phyloP scores from a whole-genome alignment of 2,888 invertebrate genomes.

The Platycheirus albimanus region DNA sequence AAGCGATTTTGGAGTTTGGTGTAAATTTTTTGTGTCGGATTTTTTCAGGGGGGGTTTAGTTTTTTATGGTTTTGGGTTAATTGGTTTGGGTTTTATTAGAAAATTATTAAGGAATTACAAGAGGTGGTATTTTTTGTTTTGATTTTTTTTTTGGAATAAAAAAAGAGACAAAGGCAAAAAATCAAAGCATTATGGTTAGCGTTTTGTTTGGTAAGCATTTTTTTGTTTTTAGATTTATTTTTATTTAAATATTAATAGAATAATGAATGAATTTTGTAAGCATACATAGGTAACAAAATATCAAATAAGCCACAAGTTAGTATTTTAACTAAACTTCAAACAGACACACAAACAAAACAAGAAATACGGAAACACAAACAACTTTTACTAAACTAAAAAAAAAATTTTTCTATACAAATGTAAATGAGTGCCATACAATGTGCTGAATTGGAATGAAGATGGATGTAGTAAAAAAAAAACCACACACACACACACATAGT shows the following conservation, averaged over 20 bases:
- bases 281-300: slow-evolving; percentile 13
- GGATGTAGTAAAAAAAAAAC: slow-evolving; percentile 12
- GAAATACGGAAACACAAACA: slow-evolving; percentile 34
- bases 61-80: slow-evolving; percentile 35
- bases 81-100: slow-evolving; percentile 50
- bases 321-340: background rate
- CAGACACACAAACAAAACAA: background rate
- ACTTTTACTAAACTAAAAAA: slow-evolving; percentile 18
- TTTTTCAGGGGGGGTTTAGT: slow-evolving; percentile 15
- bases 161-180: slow-evolving; percentile 74
- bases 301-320: slow-evolving; percentile 43
- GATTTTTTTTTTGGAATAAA: slow-evolving; percentile 35
- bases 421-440: slow-evolving; percentile 46
- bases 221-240: slow-evolving; percentile 37
- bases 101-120: slow-evolving; percentile 40
- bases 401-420: slow-evolving; percentile 46
- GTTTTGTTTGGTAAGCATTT: slow-evolving; percentile 53
- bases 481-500: too few species aligned
- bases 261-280: slow-evolving; percentile 45
- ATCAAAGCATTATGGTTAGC: slow-evolving; percentile 73
- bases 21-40: slow-evolving; percentile 52
- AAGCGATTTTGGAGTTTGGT: slow-evolving; percentile 42
- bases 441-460: slow-evolving; percentile 60
- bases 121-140: too few species aligned
- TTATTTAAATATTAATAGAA: slow-evolving; percentile 18